Evolutionary conservation across 2,113 vertebrate genomes (phyloP), one percentile per base, ranked within the genome.

Genomic region (Typhlomys cinereus): DNA sequence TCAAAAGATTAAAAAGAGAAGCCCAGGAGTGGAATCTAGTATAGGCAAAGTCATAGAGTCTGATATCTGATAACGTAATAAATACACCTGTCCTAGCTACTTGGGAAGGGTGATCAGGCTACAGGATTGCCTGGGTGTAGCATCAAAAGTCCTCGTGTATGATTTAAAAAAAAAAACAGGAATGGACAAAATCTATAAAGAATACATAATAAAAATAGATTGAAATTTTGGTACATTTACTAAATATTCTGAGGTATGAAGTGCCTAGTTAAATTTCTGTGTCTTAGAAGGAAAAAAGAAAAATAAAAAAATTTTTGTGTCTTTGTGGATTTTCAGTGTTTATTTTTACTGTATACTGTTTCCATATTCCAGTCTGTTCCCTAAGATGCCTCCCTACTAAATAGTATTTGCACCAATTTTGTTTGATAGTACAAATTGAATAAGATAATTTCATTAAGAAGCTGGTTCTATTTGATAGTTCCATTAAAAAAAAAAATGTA

Each of bases 311-410:
- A n/a, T n/a, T n/a, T n/a, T n/a, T n/a, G n/a, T n/a, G 88, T 95
- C 73, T 96, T 92, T 93, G 86, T 93, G 92, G 69, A 88, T 92
- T 88, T 94, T 90, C 69, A 82, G 62, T 93, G 79, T 48, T 95
- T 85, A 59, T 74, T 95, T 95, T 90, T 93, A 76, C 36, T 4
- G 13, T 61, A 48, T 21, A 39, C 12, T 92, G 12, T 85, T 90
- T 90, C 39, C 13, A 7, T 34, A 57, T 88, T 87, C 54, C 27
- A 83, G 52, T 10, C n/a, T 52, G n/a, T 93, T 14, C 25, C 52
- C 70, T 71, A 83, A 73, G 54, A 66, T 85, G 29, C 57, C 79
- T 5, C 23, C 14, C 18, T 36, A 79, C 36, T 62, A 90, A 85
- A 34, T 94, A 34, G 17, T 66, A 84, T 62, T 80, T 76, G 29